These are phyloP conservation scores for Raja brachyura DNA, from an alignment of 2,113 vertebrate species.

Conservation along the genomic window DNA sequence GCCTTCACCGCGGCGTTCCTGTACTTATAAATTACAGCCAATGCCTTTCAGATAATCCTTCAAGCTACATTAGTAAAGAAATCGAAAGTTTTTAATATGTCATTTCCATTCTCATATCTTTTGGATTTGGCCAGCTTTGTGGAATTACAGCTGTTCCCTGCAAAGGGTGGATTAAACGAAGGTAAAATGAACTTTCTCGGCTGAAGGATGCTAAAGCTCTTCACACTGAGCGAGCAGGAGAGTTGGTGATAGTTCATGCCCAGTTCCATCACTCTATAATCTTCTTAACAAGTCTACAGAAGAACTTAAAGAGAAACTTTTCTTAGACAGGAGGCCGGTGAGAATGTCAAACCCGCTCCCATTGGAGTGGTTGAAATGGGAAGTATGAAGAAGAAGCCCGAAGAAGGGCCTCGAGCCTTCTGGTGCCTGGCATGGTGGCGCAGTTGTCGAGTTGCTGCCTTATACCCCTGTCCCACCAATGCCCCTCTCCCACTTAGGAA, in stretches of 20 bases:
- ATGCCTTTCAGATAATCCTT: neutral
- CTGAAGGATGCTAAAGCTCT: neutral
- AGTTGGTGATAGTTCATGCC: neutral
- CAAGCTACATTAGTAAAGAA: neutral
- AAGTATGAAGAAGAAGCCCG: too few species aligned
- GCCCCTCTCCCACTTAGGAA: too few species aligned
- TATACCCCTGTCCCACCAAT: too few species aligned
- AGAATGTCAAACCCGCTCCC: neutral
- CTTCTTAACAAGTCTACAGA: neutral
- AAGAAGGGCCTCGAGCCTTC: too few species aligned
- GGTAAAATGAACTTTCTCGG: neutral
- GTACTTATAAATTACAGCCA: constrained; percentile 7
- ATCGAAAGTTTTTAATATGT: neutral
- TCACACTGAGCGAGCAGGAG: neutral
- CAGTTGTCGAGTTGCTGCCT: too few species aligned
- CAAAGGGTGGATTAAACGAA: neutral
- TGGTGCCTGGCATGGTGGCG: too few species aligned
- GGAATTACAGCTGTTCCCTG: neutral
- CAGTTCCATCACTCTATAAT: neutral
- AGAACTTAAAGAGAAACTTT: neutral
- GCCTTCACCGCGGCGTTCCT: neutral
- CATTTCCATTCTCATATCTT: neutral
- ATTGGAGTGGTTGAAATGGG: neutral
- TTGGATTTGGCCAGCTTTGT: neutral
- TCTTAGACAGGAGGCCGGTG: neutral